phyloP scores from a whole-genome alignment of 2,113 vertebrate genomes.

The Aegotheles bennettii region DNA sequence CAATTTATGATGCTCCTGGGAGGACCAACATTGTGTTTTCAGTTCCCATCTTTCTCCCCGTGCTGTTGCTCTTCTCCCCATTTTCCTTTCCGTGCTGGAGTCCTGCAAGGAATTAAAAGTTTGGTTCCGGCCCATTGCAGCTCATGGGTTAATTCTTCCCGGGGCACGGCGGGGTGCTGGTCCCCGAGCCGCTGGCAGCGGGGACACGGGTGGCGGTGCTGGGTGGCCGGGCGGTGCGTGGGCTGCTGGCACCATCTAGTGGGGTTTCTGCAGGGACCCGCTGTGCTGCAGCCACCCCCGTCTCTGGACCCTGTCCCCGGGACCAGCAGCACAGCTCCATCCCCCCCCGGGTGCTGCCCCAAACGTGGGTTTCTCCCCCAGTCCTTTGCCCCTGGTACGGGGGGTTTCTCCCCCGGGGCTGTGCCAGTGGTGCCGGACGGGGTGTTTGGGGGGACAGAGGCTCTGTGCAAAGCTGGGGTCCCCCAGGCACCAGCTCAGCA shows the following conservation, averaged over 20 bases:
- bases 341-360: neutral
- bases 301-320: neutral
- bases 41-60: too few relatives aligned
- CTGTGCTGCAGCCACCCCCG: neutral
- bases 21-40: too few relatives aligned
- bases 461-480: neutral
- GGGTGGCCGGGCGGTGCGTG: neutral
- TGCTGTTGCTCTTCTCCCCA: too few relatives aligned
- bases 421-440: neutral
- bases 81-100: too few relatives aligned
- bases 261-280: neutral
- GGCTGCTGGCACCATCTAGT: conserved; percentile 36
- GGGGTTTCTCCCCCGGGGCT: neutral
- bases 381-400: neutral
- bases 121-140: too few relatives aligned
- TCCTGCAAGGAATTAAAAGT: too few relatives aligned
- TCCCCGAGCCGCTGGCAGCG: neutral
- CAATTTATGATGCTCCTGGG: too few relatives aligned
- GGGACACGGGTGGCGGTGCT: neutral
- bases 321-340: neutral
- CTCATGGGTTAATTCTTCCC: too few relatives aligned
- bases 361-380: neutral
- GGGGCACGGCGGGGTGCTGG: too few relatives aligned
- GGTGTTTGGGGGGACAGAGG: neutral
- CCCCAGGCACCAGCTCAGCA: neutral